Evolutionary conservation across 2,797 vertebrate species (phyloP), one percentile per base, ranked within the genome.

Genomic region (Microctenopoma stevenorrisi): DNA sequence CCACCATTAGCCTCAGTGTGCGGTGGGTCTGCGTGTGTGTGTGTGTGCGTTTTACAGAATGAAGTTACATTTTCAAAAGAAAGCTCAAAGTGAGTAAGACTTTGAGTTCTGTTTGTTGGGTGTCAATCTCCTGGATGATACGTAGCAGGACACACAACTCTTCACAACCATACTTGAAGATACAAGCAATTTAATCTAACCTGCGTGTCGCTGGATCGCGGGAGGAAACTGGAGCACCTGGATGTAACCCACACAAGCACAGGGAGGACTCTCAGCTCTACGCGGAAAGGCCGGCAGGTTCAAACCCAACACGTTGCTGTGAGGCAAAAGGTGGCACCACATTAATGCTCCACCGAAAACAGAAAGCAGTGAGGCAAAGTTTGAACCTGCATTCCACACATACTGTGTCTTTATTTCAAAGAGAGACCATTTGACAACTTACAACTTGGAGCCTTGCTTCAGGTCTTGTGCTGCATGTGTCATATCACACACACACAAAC

Each of bases 1-100:
- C 90, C 88, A 88, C 88, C 87, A 15, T 40, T 55, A 60, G n/a
- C 54, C 61, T 46, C 15, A 42, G 64, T 40, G 52, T 72, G 80
- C 37, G 79, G 64, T 74, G 62, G 43, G 72, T 86, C 84, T 22
- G 76, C 55, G 22, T 22, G 22, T 22, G 22, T 22, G 18, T 37
- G 3, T 44, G 59, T 57, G 69, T 46, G 59, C 33, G 66, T 76
- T 64, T 53, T 66, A 63, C 53, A 88, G 82, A 90, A 10, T 79
- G 50, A 46, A 49, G 56, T 12, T 38, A 44, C 65, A 65, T 43
- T 14, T 46, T 43, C 28, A 57, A 71, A 56, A 55, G 0, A 0
- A 15, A 60, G 13, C 62, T 63, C 18, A 43, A 63, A 64, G 4
- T 46, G 12, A 42, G 7, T 28, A 2, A 43, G 48, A 14, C 14